Conservation (phyloP, 2,888 invertebrate genomes). For the Helicoverpa assulta region DNA sequence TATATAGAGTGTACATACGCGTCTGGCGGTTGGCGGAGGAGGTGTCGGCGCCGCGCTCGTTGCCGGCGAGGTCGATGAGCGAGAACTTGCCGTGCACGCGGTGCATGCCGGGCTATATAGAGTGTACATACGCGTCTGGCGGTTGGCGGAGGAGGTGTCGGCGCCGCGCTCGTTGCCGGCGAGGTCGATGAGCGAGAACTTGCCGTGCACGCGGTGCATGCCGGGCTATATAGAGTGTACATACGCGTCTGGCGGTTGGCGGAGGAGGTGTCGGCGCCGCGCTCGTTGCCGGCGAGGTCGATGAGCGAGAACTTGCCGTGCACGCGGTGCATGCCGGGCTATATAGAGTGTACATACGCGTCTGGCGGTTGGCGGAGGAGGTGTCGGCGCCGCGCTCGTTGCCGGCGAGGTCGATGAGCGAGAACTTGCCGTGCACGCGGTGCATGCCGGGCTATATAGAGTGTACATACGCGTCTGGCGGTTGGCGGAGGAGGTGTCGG, state of each 20-base stretch:
- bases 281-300: constrained; percentile 99
- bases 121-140: too few relatives aligned
- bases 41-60: constrained; percentile 99
- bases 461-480: too few relatives aligned
- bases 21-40: constrained; percentile 90
- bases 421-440: constrained; percentile 92
- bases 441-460: too few relatives aligned
- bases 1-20: too few relatives aligned
- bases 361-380: constrained; percentile 90
- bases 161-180: constrained; percentile 99
- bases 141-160: constrained; percentile 95
- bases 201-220: constrained; percentile 72
- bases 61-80: constrained; percentile 99
- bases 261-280: constrained; percentile 99
- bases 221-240: too few relatives aligned
- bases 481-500: constrained; percentile 96
- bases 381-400: constrained; percentile 99
- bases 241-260: too few relatives aligned
- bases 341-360: too few relatives aligned
- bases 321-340: too few relatives aligned
- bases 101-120: too few relatives aligned
- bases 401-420: constrained; percentile 99
- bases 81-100: constrained; percentile 93
- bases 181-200: constrained; percentile 99
- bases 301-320: constrained; percentile 98